Base-by-base conservation (phyloP, 2,113 vertebrate genomes). In the Paraplagusia blochii region DNA sequence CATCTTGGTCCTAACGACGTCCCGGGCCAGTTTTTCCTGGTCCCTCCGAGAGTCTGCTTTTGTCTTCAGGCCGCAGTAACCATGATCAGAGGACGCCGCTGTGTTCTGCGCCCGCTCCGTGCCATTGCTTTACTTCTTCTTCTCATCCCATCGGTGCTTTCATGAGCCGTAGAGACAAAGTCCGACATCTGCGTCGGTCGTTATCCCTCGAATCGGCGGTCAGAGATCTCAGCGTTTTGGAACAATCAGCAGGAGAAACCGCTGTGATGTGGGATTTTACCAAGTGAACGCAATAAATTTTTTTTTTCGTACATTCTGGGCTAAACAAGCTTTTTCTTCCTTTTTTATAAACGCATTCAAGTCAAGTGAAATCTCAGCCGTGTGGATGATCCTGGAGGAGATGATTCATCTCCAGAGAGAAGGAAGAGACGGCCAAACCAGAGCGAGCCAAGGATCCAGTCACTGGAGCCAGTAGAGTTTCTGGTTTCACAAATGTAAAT, bases 161-260 rank as follows among this genome's bases (percentile, higher is more conserved):
- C 77, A 79, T 66, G 66, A 82, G 66, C 44, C 73, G 51, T 34
- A 16, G 51, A 65, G 67, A 76, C 38, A 10, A 14, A 33, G 67
- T 59, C 52, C 54, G 45, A 58, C 77, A 77, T 83, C 76, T 81
- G 85, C 44, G 17, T 51, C 63, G 33, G 65, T 62, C 62, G 77
- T 83, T 67, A 81, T 55, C 56, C 15, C 44, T 19, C 8, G 1
- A 69, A 54, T 64, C 50, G 13, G 13, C n/a, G 66, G 60, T 76
- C 69, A 55, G 34, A 44, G 56, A 68, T 61, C 56, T 53, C 14
- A 0, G 44, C 48, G 9, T 2, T 60, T 67, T 48, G 38, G 77
- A 60, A 48, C 29, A 29, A 52, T 44, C 13, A 12, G 11, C 18
- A 3, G 36, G 17, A 63, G 22, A 9, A 73, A 33, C 11, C 19